phyloP scores from a whole-genome alignment of 23 tunicate species.

The Ciona savignyi region DNA sequence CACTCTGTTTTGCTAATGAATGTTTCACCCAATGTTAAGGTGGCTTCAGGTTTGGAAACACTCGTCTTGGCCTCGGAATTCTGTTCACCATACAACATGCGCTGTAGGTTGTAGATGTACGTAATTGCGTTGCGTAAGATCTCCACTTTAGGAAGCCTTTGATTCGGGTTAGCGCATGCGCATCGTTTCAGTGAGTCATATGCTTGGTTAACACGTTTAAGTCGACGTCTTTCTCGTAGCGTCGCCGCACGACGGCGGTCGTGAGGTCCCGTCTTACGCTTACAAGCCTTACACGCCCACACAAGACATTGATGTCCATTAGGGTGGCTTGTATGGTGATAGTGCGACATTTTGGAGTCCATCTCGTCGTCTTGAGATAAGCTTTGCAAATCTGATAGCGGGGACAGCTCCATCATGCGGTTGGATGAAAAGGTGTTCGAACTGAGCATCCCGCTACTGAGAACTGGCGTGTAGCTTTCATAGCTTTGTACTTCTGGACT shows the following conservation, averaged over 20 bases:
- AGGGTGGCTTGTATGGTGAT: constrained; percentile 67
- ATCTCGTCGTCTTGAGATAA: neutral
- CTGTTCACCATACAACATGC: constrained; percentile 82
- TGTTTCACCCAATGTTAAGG: too few species aligned
- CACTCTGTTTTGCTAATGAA: too few species aligned
- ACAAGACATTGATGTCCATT: constrained; percentile 77
- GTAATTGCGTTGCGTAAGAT: constrained; percentile 85
- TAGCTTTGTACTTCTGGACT: too few species aligned
- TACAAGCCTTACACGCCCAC: constrained; percentile 97
- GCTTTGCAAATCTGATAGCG: neutral
- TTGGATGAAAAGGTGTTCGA: too few species aligned
- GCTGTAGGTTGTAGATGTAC: constrained; percentile 83
- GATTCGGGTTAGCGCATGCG: constrained; percentile 88
- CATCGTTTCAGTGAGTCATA: constrained; percentile 95
- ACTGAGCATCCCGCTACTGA: too few species aligned
- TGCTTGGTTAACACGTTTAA: constrained; percentile 96
- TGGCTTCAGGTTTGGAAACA: too few species aligned
- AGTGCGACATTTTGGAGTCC: neutral
- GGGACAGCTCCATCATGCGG: too few species aligned
- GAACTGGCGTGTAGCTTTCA: too few species aligned
- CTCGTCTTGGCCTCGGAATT: too few species aligned
- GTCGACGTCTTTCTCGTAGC: constrained; percentile 81
- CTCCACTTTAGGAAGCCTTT: constrained; percentile 94
- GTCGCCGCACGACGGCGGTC: constrained; percentile 95
- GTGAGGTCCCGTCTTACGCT: constrained; percentile 76